Evolutionary conservation across 2,113 vertebrate species (phyloP).

Genomic region (Platichthys flesus): DNA sequence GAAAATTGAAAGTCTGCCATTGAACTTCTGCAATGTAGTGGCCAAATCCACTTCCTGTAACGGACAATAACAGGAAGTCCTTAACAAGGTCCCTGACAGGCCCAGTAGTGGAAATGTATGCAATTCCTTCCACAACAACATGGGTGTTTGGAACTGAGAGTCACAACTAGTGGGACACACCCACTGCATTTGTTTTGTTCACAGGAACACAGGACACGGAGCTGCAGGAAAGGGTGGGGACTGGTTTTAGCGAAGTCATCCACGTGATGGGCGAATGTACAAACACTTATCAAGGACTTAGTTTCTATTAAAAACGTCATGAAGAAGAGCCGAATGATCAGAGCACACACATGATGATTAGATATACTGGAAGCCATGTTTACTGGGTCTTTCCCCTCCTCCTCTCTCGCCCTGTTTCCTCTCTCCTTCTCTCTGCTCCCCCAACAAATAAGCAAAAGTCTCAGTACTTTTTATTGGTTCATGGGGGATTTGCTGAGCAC

Average conservation of each 20-base stretch:
- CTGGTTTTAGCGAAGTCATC: background rate
- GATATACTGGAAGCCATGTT: background rate
- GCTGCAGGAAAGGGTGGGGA: slow-evolving; percentile 60
- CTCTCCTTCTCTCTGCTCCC: background rate
- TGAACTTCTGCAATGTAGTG: slow-evolving; percentile 71
- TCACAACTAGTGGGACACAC: slow-evolving; percentile 2
- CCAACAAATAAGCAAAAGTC: background rate
- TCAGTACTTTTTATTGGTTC: background rate
- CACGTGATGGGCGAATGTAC: slow-evolving; percentile 2
- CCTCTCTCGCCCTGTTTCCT: background rate
- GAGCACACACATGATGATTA: background rate
- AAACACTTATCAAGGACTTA: slow-evolving; percentile 19
- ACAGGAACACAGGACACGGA: slow-evolving; percentile 39
- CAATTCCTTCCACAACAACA: slow-evolving; percentile 56
- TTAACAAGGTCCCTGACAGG: slow-evolving; percentile 74
- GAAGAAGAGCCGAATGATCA: background rate
- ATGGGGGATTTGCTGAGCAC: slow-evolving; percentile 3
- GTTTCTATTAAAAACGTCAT: background rate
- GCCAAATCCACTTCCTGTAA: slow-evolving; percentile 75
- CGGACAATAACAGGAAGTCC: slow-evolving; percentile 85
- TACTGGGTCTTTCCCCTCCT: background rate
- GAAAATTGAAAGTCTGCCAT: slow-evolving; percentile 73
- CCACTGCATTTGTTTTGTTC: slow-evolving; percentile 20
- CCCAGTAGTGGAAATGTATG: slow-evolving; percentile 54
- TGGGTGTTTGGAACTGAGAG: slow-evolving; percentile 11